Conservation (phyloP, 2,113 vertebrate species). For the Scalopus aquaticus region DNA sequence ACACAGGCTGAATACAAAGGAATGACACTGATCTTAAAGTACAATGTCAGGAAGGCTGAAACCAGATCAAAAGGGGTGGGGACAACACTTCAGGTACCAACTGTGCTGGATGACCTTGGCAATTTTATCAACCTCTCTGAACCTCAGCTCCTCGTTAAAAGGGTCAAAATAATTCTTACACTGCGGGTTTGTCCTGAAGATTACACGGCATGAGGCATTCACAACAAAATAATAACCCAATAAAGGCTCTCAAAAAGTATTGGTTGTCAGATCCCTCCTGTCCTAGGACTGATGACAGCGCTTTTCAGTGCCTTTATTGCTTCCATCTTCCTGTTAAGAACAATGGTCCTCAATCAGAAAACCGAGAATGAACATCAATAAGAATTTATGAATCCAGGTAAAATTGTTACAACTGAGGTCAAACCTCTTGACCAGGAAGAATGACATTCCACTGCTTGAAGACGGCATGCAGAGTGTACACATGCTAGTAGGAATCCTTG, state of each 20-base stretch:
- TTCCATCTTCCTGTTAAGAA: neutral
- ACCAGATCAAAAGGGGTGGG: neutral
- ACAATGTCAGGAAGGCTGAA: neutral
- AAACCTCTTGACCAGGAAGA: neutral
- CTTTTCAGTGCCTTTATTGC: neutral
- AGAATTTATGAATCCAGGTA: neutral
- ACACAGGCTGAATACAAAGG: constrained; percentile 24
- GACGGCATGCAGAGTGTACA: neutral
- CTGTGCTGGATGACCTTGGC: neutral
- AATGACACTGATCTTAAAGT: neutral
- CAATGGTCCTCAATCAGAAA: neutral
- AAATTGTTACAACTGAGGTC: neutral
- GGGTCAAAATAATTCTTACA: neutral
- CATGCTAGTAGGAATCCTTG: neutral
- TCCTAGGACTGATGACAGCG: neutral
- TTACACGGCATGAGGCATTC: neutral
- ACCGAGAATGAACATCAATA: neutral
- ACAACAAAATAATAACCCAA: neutral
- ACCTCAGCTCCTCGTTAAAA: neutral
- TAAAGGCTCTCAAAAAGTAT: neutral
- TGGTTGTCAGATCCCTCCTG: neutral
- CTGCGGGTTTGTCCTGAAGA: neutral
- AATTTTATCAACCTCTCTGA: neutral
- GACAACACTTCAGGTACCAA: neutral
- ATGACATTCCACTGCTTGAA: neutral